These are phyloP conservation scores for Alca torda DNA, from an alignment of 2,797 vertebrate species.

Conservation along the genomic window DNA sequence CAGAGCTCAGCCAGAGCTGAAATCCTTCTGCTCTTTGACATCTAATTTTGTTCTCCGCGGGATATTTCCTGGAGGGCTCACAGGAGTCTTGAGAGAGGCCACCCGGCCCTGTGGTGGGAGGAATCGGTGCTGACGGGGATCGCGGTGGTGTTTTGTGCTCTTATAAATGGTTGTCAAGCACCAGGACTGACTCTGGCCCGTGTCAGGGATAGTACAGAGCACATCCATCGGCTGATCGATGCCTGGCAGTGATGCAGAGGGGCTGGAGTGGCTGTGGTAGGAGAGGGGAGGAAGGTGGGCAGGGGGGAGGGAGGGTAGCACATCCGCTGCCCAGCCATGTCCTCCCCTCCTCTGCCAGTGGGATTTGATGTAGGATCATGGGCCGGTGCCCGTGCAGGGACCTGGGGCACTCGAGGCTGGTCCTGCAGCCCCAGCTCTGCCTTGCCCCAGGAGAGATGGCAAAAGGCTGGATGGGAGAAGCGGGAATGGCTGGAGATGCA, in stretches of 20 bases:
- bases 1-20: background rate
- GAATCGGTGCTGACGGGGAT: fast-evolving
- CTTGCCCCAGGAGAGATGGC: background rate
- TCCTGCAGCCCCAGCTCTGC: background rate
- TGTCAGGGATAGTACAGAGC: background rate
- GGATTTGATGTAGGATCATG: background rate
- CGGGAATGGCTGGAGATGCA: background rate
- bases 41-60: background rate
- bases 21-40: constrained; percentile 39
- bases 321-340: background rate
- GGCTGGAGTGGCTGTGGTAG: background rate
- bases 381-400: too few relatives aligned
- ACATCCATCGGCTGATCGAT: fast-evolving
- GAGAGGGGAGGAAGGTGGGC: background rate
- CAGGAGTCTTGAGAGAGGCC: background rate
- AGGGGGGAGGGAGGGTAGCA: background rate
- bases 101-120: fast-evolving
- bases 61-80: background rate
- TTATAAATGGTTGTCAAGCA: background rate
- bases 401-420: background rate
- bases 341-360: background rate
- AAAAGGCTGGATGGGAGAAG: background rate
- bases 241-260: background rate
- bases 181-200: background rate
- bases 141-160: background rate